Conservation (phyloP, 2,888 invertebrate genomes). For the Dioctria linearis region DNA sequence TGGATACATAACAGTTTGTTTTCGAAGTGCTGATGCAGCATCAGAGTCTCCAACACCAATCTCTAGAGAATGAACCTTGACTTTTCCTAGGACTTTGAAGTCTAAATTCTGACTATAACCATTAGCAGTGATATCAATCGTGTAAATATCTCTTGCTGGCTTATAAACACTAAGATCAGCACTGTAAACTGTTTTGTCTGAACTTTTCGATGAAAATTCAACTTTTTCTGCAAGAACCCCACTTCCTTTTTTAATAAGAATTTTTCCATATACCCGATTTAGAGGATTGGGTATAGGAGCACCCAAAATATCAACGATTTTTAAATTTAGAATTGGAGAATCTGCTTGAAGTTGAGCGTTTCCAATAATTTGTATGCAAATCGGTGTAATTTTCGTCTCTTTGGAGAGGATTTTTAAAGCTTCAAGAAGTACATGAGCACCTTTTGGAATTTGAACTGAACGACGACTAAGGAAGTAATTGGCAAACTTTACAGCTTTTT, state of each 20-base stretch:
- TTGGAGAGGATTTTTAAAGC: slow-evolving; percentile 77
- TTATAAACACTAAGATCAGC: slow-evolving; percentile 84
- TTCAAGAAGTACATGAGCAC: slow-evolving; percentile 85
- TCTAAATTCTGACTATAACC: slow-evolving; percentile 75
- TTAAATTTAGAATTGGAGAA: slow-evolving; percentile 81
- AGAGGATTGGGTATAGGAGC: slow-evolving; percentile 73
- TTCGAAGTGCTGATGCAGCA: slow-evolving; percentile 86
- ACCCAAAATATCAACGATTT: slow-evolving; percentile 83
- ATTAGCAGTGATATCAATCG: slow-evolving; percentile 82
- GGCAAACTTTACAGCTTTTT: slow-evolving; percentile 90
- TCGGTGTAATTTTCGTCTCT: slow-evolving; percentile 85
- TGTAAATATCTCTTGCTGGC: slow-evolving; percentile 89
- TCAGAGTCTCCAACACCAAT: slow-evolving; percentile 93
- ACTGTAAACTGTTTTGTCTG: slow-evolving; percentile 80
- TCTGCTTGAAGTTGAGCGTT: slow-evolving; percentile 83
- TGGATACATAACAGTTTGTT: slow-evolving; percentile 82
- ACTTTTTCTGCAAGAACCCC: slow-evolving; percentile 74
- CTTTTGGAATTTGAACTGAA: slow-evolving; percentile 89
- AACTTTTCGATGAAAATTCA: slow-evolving; percentile 79
- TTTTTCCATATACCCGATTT: slow-evolving; percentile 65
- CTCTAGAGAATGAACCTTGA: slow-evolving; percentile 84
- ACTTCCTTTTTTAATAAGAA: slow-evolving; percentile 72
- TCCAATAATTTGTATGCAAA: slow-evolving; percentile 86
- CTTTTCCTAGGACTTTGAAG: slow-evolving; percentile 83
- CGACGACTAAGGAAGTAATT: slow-evolving; percentile 91